Conservation (phyloP, 2,888 invertebrate species). For the Polymixis flavicincta region DNA sequence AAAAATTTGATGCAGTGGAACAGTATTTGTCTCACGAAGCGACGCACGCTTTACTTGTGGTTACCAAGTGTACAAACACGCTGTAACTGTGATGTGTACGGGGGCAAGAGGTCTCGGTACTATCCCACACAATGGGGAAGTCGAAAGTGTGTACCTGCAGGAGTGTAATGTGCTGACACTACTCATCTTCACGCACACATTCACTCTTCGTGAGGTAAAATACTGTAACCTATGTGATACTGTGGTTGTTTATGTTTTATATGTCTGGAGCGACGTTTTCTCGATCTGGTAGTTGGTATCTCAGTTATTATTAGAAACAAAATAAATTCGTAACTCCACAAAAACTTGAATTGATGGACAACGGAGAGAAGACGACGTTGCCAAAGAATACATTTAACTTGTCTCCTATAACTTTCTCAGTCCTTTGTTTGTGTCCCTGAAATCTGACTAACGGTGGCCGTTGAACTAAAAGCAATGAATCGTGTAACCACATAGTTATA, state of each 20-base stretch:
- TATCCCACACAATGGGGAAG: too few relatives aligned
- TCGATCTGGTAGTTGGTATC: not conserved
- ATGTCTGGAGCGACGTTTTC: not conserved
- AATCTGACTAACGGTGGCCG: constrained; percentile 20
- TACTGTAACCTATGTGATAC: not conserved
- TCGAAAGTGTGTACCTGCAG: too few relatives aligned
- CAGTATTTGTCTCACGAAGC: too few relatives aligned
- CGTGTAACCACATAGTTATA: constrained; percentile 17
- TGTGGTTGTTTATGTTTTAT: not conserved
- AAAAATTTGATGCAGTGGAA: constrained; percentile 36
- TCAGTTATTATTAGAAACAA: constrained; percentile 1
- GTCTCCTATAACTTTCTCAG: constrained; percentile 5
- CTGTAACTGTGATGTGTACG: too few relatives aligned
- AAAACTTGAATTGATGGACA: not conserved
- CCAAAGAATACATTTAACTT: constrained; percentile 17
- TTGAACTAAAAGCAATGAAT: constrained; percentile 31
- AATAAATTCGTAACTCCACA: not conserved
- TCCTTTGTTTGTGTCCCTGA: constrained; percentile 6
- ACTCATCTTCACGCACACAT: too few relatives aligned
- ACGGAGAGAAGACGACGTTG: not conserved
- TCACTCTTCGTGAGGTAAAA: too few relatives aligned
- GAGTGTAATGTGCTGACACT: too few relatives aligned
- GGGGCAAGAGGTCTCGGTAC: too few relatives aligned
- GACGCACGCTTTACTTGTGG: too few relatives aligned
- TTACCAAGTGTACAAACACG: too few relatives aligned